phyloP scores from a whole-genome alignment of 2,113 vertebrate species.

The Serilophus lunatus region DNA sequence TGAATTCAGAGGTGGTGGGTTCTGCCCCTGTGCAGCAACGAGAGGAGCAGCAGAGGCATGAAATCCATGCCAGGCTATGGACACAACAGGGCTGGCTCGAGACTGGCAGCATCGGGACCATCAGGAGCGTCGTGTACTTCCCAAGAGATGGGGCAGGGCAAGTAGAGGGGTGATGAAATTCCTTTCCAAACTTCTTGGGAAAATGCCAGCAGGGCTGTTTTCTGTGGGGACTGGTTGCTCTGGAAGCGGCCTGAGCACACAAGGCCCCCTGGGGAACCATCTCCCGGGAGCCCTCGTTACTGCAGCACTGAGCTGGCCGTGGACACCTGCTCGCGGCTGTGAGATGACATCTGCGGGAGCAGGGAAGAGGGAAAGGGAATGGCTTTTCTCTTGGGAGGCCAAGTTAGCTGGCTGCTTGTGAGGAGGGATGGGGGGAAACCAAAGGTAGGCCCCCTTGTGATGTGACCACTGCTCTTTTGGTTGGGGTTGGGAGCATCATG shows the following conservation, averaged over 20 bases:
- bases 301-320: accelerated
- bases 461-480: accelerated
- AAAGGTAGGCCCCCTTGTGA: not conserved
- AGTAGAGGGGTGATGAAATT: not conserved
- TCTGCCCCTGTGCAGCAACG: conserved; percentile 82
- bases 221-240: not conserved
- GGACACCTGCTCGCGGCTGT: not conserved
- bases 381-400: not conserved
- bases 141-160: not conserved
- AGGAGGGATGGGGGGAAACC: not conserved
- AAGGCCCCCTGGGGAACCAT: not conserved
- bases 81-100: not conserved
- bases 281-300: not conserved
- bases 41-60: not conserved
- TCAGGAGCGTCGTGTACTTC: accelerated
- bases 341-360: not conserved
- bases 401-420: not conserved
- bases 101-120: not conserved
- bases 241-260: not conserved
- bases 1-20: conserved; percentile 98
- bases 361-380: not conserved
- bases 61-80: not conserved
- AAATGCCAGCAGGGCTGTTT: not conserved
- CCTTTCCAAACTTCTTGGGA: not conserved
- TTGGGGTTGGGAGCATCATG: accelerated